These are phyloP conservation scores for Platysteira castanea DNA, from an alignment of 2,113 vertebrate genomes.

Conservation along the genomic window DNA sequence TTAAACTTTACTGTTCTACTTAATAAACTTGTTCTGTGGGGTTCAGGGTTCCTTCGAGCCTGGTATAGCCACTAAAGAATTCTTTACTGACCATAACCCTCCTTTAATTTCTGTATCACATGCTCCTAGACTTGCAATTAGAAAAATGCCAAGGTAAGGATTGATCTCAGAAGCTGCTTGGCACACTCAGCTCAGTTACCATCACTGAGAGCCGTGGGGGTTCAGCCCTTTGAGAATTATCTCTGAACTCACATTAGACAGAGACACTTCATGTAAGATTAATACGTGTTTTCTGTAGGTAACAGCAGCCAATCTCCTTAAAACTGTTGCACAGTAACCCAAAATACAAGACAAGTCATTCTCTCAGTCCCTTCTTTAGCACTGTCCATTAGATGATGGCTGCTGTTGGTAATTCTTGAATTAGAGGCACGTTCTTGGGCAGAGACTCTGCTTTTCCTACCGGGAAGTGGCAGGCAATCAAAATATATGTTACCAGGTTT, in stretches of 20 bases:
- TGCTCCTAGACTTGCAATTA: not conserved
- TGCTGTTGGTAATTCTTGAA: not conserved
- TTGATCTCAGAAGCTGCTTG: not conserved
- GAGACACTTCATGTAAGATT: not conserved
- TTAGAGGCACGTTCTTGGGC: not conserved
- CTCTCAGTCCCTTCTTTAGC: not conserved
- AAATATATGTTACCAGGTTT: not conserved
- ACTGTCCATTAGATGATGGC: not conserved
- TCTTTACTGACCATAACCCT: not conserved
- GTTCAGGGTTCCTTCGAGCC: not conserved
- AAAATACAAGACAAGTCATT: not conserved
- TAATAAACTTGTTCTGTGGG: conserved; percentile 18
- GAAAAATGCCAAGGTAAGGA: not conserved
- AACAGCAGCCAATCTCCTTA: not conserved
- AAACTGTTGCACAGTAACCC: not conserved
- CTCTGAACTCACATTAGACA: not conserved
- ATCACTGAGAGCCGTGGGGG: not conserved
- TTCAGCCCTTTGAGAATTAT: not conserved
- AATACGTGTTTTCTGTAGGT: not conserved
- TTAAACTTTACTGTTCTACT: conserved; percentile 1
- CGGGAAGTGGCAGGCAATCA: conserved; percentile 21
- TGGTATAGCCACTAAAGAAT: not conserved
- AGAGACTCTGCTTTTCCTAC: not conserved
- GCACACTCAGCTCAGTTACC: not conserved
- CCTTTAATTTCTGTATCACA: not conserved